Base-by-base conservation (phyloP, 2,797 vertebrate species). In the Monodelphis domestica region DNA sequence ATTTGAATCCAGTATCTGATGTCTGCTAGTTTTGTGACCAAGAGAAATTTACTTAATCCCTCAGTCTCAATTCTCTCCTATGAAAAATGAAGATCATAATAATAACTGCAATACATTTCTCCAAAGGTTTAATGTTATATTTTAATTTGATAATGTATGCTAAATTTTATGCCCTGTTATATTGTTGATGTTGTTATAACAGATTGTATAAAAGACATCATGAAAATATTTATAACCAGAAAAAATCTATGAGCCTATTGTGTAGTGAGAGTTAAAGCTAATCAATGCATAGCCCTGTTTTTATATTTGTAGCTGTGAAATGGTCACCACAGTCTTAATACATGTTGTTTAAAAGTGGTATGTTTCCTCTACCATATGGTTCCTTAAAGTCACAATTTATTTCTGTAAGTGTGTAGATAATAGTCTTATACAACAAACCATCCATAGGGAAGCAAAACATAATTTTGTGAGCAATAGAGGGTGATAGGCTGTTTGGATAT, bases 401-500 rank as follows among this genome's bases (percentile, higher is more conserved):
- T 89, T 59, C 2, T 92, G 24, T 14, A 26, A 45, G 1, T 30
- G 0, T n/a, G 0, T 90, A 26, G 0, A 88, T 92, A 17, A 93
- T 6, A 92, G 29, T 3, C 0, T 88, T 88, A 91, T 50, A 24
- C 5, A 57, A 24, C 1, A 38, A 38, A 45, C 24, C 17, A 21
- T 53, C 0, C 5, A 53, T 53, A 93, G 50, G 89, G 24, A 56
- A 54, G 26, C n/a, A 88, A 53, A 91, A 12, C 54, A 91, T n/a
- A 84, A 15, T 54, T 88, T 50, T 93, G 12, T 91, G 87, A 33
- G 54, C 30, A 45, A 89, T 70, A 96, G 17, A 88, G 38, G 89
- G 53, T 12, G 57, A 3, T 6, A 59, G 50, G 4, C 57, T 53
- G 4, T 10, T 93, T 53, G 56, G 15, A 87, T 5, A 92, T 59